phyloP scores from a whole-genome alignment of 1,140 invertebrate species.

The Gonioctena quinquepunctata region DNA sequence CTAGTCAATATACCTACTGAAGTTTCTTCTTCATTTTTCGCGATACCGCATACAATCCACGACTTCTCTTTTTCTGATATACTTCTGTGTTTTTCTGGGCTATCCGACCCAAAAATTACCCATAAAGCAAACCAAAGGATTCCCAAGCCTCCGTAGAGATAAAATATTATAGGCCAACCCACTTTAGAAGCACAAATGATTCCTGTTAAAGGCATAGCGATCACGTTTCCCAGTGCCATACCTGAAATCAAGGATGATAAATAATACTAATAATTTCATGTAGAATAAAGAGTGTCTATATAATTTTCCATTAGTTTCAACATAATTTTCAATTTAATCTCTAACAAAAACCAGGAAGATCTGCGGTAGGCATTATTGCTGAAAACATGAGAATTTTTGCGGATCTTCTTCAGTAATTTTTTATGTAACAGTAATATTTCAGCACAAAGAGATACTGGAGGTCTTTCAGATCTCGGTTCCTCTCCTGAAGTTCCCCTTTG shows the following conservation, averaged over 20 bases:
- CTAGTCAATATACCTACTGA: conserved; percentile 50
- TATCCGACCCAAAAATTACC: conserved; percentile 66
- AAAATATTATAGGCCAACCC: conserved; percentile 82
- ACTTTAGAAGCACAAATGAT: conserved; percentile 63
- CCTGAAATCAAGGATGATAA: conserved; percentile 54
- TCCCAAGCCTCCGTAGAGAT: conserved; percentile 69
- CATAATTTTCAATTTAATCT: too few relatives aligned
- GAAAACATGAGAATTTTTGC: too few relatives aligned
- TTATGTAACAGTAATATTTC: too few relatives aligned
- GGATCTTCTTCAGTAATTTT: too few relatives aligned
- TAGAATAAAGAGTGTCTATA: too few relatives aligned
- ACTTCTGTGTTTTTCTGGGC: conserved; percentile 63
- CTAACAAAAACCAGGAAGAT: too few relatives aligned
- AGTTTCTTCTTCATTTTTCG: conserved; percentile 55
- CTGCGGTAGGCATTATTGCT: too few relatives aligned
- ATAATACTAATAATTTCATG: background rate
- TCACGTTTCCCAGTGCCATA: conserved; percentile 71
- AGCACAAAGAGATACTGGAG: too few relatives aligned
- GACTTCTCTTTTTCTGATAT: conserved; percentile 65
- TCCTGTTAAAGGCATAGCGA: conserved; percentile 73
- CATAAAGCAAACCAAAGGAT: conserved; percentile 67
- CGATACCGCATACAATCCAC: conserved; percentile 66
- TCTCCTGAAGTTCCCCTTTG: too few relatives aligned
- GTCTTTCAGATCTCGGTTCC: too few relatives aligned
- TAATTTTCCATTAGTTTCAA: too few relatives aligned